Evolutionary conservation across 2,797 vertebrate species (phyloP).

Genomic region (Poeciliopsis paucimaculata): DNA sequence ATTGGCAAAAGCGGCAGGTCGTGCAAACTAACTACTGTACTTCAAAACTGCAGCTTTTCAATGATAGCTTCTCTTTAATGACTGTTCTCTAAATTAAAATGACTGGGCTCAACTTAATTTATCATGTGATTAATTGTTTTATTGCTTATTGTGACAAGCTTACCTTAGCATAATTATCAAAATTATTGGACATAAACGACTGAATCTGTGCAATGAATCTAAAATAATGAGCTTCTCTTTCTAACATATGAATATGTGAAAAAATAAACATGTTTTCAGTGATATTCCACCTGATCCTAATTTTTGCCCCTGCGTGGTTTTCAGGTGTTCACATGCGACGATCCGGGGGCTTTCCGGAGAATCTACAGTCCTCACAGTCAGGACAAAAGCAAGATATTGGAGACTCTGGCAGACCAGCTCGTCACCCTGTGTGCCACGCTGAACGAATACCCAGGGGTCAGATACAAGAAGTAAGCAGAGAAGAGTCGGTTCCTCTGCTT

Average conservation of each 20-base stretch:
- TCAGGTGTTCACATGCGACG: constrained; percentile 92
- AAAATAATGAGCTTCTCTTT: neutral
- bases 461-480: constrained; percentile 89
- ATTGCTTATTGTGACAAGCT: too few species aligned
- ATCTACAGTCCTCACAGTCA: constrained; percentile 87
- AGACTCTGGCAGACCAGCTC: constrained; percentile 88
- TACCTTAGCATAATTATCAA: neutral
- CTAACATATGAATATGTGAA: neutral
- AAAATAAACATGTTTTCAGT: neutral
- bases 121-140: too few species aligned
- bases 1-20: too few species aligned
- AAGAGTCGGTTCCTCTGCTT: constrained; percentile 33
- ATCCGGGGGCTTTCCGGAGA: constrained; percentile 88
- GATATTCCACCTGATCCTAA: neutral
- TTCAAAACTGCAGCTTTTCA: too few species aligned
- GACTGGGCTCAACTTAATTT: too few species aligned
- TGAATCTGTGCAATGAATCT: neutral
- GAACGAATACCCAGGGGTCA: constrained; percentile 93
- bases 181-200: neutral
- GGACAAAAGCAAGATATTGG: constrained; percentile 82
- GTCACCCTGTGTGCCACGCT: constrained; percentile 93
- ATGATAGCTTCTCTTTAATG: too few species aligned
- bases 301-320: neutral
- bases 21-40: too few species aligned
- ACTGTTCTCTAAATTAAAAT: too few species aligned